Conservation (phyloP, 2,888 invertebrate species). For the Acrocyrtus sp. region DNA sequence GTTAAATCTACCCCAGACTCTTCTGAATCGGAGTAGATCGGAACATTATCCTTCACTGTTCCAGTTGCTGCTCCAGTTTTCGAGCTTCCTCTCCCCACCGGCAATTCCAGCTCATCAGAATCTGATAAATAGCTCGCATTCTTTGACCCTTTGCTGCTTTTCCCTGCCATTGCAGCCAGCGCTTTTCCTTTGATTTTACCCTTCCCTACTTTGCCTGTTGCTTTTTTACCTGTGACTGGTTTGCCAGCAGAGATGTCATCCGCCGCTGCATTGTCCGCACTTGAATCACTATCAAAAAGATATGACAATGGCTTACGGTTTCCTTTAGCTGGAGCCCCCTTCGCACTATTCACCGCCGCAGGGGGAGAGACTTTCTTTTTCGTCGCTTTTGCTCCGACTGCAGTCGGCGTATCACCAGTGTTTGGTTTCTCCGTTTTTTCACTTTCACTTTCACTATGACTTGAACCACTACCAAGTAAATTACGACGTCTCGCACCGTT, state of each 20-base stretch:
- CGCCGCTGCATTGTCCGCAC: constrained; percentile 70
- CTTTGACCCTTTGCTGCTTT: constrained; percentile 6
- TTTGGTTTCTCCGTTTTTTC: constrained; percentile 45
- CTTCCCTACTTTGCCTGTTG: constrained; percentile 60
- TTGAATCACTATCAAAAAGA: constrained; percentile 69
- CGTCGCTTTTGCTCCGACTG: constrained; percentile 6
- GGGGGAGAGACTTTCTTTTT: constrained; percentile 67
- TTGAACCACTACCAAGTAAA: constrained; percentile 49
- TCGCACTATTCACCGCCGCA: constrained; percentile 41
- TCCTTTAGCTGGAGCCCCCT: constrained; percentile 13
- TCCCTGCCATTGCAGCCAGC: constrained; percentile 67
- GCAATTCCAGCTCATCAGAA: constrained; percentile 74
- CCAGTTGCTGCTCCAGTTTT: constrained; percentile 18
- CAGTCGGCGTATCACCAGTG: not conserved
- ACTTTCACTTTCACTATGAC: constrained; percentile 62
- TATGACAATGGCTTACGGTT: constrained; percentile 65
- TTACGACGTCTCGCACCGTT: constrained; percentile 76
- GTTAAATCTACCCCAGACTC: constrained; percentile 2
- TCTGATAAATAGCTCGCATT: constrained; percentile 69
- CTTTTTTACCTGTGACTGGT: constrained; percentile 19
- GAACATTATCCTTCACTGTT: constrained; percentile 37
- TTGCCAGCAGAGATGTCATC: constrained; percentile 53
- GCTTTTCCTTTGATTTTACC: constrained; percentile 53
- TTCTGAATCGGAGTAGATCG: constrained; percentile 80
- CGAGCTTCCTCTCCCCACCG: constrained; percentile 18